Base-by-base conservation (phyloP, 2,797 vertebrate genomes). In the Epinephelus awoara region DNA sequence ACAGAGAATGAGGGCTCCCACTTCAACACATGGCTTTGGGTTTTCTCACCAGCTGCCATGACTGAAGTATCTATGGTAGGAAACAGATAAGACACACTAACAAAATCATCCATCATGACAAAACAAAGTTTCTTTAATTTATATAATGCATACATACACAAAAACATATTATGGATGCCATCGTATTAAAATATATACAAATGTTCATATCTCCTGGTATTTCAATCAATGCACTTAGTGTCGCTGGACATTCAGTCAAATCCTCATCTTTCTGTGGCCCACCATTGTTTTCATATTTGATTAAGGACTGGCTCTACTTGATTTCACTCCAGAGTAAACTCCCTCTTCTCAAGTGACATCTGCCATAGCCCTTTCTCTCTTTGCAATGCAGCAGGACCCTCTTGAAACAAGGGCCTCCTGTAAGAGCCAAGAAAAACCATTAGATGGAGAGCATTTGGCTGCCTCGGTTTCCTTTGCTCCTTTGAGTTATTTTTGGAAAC, bases 341-440 rank as follows among this genome's bases (percentile, higher is more conserved):
- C 72, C 7, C 50, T 79, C 67, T 76, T 71, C 69, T 79, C 67
- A 15, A 78, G 62, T 84, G 84, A 83, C 87, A 90, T 86, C 87
- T 91, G 84, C 84, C 87, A 62, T 14, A 8, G 19, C 52, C 9
- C 17, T 67, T 71, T 75, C 58, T 76, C 38, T 82, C 81, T 87
- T 73, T 84, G 70, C 70, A 34, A 23, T 12, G 55, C 82, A 83
- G 76, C 71, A 80, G 80, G 83, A 70, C 29, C 64, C 82, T 75
- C 85, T 83, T 70, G 75, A 88, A 87, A 69, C 47, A 47, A 85
- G 58, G 46, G 51, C 29, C 71, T 80, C 68, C 63, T 71, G 64
- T 25, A 27, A 77, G 58, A 75, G 85, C 82, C 78, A 69, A 73
- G 67, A 82, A 67, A 27, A 83, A 54, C 62, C 51, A 74, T 75